Evolutionary conservation across 2,888 invertebrate species (phyloP), one percentile per base, ranked within the genome.

Genomic region (Lysandra bellargus): DNA sequence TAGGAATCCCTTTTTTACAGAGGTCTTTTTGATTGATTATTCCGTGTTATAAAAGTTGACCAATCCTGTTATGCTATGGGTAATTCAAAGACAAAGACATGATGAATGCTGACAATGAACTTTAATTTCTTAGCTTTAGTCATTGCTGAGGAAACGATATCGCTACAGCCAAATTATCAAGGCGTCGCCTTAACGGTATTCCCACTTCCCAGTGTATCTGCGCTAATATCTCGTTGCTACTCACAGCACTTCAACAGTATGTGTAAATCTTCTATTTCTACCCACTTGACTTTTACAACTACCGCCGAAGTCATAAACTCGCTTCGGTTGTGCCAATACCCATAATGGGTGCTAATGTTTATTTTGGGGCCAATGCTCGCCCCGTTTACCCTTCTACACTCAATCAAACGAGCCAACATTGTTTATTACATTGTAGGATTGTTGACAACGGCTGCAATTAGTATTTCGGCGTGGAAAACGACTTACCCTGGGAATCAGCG

Each of bases 211-310:
- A 23, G 30, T 30, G 61, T 4, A 49, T 75, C 74, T 12, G 37
- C 14, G 17, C 7, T 37, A 74, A 44, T 74, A 74, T 75, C 17
- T 75, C 49, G 75, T 5, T 7, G 44, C 7, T 74, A 44, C 23
- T 44, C 44, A 30, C 75, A 30, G 17, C 30, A 44, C 30, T 37
- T 73, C 72, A 90, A 89, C 87, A 87, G 85, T 84, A 85, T 84
- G 85, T 88, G 88, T 92, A 92, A 92, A 93, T 92, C 90, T 90
- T 85, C 84, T 82, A 88, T 88, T 90, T 87, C 86, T 86, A 88
- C 87, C 88, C 87, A 84, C 85, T 87, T 84, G 92, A 92, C 91
- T 91, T 92, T 92, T 91, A 92, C 88, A 91, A 91, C 91, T 92
- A 91, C 12, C 30, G 30, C 64, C 64, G 30, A 64, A 64, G 64